phyloP scores from a whole-genome alignment of 2,888 invertebrate genomes.

The Lepidocyrtinus sp. region DNA sequence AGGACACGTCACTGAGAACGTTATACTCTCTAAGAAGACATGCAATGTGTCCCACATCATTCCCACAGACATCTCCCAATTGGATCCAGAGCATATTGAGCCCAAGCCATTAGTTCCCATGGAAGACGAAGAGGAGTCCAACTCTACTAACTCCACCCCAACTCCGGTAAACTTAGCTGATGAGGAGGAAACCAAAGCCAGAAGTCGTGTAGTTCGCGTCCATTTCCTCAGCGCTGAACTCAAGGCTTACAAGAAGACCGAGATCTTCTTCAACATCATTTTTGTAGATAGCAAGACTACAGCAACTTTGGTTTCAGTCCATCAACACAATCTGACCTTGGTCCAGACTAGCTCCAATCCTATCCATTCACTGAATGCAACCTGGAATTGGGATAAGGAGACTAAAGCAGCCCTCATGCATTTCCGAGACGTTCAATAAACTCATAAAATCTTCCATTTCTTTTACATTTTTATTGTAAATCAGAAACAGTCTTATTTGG shows the following conservation, averaged over 20 bases:
- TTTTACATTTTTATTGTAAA: constrained; percentile 24
- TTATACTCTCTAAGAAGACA: constrained; percentile 60
- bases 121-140: not conserved
- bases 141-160: not conserved
- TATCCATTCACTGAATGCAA: constrained; percentile 36
- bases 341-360: constrained; percentile 60
- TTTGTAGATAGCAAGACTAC: constrained; percentile 65
- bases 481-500: constrained; percentile 49
- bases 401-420: not conserved
- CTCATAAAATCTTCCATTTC: not conserved
- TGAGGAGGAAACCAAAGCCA: not conserved
- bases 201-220: constrained; percentile 43
- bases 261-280: constrained; percentile 65
- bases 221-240: constrained; percentile 58
- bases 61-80: constrained; percentile 35
- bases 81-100: constrained; percentile 15
- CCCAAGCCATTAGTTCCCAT: not conserved
- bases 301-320: constrained; percentile 64
- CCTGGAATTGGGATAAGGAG: constrained; percentile 49
- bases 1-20: constrained; percentile 62
- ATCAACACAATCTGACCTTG: constrained; percentile 60
- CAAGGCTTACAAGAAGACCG: constrained; percentile 63
- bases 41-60: constrained; percentile 51
- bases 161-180: not conserved
- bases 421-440: not conserved